Evolutionary conservation across 1,140 invertebrate species (phyloP).

Genomic region (Heliothis subflexa): DNA sequence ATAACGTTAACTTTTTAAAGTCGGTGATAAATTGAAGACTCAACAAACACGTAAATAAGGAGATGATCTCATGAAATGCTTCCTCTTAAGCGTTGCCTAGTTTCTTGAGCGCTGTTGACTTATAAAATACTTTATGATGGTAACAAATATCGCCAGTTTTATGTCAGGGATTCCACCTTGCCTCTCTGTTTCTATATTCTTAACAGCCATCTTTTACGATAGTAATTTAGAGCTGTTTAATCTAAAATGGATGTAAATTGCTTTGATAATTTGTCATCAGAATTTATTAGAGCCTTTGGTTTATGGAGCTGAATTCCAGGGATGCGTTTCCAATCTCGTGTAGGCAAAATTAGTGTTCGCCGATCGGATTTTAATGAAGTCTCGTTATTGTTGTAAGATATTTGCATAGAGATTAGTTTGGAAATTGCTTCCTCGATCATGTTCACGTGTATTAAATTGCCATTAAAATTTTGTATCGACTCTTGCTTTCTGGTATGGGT

Average conservation of each 20-base stretch:
- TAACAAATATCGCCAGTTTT: slow-evolving; percentile 69
- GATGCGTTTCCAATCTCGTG: background rate
- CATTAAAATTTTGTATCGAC: slow-evolving; percentile 26
- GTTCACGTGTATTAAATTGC: slow-evolving; percentile 45
- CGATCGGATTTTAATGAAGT: slow-evolving; percentile 62
- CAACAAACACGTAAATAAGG: slow-evolving; percentile 56
- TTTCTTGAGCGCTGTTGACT: slow-evolving; percentile 58
- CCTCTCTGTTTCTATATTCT: slow-evolving; percentile 60
- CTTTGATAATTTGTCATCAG: slow-evolving; percentile 43
- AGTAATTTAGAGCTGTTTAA: slow-evolving; percentile 57
- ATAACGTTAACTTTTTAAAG: slow-evolving; percentile 30
- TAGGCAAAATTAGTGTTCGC: slow-evolving; percentile 28
- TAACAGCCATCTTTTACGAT: slow-evolving; percentile 50
- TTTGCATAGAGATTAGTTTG: slow-evolving; percentile 77
- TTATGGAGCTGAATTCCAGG: slow-evolving; percentile 26
- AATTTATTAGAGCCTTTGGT: slow-evolving; percentile 20
- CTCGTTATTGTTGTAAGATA: slow-evolving; percentile 64
- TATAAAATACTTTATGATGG: slow-evolving; percentile 71
- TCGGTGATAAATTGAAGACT: slow-evolving; percentile 26
- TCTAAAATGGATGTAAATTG: slow-evolving; percentile 57
- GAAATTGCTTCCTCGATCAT: slow-evolving; percentile 67
- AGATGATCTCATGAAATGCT: slow-evolving; percentile 52
- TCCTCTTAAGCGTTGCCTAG: slow-evolving; percentile 59
- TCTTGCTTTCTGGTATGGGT: background rate
- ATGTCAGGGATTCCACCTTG: slow-evolving; percentile 55